Percentiles rank a stretch among this genome's conserved stretches.
Evolutionary conservation across 2,888 invertebrate genomes (phyloP).

Genomic region (Pediacus dermestoides): DNA sequence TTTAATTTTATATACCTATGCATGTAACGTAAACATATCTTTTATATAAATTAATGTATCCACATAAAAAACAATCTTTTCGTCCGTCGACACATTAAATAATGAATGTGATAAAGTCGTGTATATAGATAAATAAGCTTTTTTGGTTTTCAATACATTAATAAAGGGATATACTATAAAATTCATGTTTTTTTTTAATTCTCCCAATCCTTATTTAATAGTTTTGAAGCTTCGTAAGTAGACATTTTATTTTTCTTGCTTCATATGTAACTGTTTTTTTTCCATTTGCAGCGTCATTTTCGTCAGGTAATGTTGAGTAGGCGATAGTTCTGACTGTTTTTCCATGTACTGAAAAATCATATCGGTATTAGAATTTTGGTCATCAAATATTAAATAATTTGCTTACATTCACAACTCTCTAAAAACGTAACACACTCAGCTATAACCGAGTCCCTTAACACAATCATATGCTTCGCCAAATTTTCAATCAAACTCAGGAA

Average conservation of each 20-base stretch:
- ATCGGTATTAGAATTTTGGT: too few relatives aligned
- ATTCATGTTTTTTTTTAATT: too few relatives aligned
- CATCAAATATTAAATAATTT: constrained; percentile 6
- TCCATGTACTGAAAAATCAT: constrained; percentile 67
- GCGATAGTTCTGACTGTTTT: constrained; percentile 78
- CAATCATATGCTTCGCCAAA: constrained; percentile 84
- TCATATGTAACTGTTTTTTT: constrained; percentile 91
- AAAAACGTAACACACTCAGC: constrained; percentile 86
- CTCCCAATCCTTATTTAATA: constrained; percentile 34
- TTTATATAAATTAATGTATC: too few relatives aligned
- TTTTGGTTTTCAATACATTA: too few relatives aligned
- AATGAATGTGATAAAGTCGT: too few relatives aligned
- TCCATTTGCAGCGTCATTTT: constrained; percentile 60
- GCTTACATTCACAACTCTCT: constrained; percentile 78
- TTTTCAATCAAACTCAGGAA: constrained; percentile 91
- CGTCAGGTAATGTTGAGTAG: constrained; percentile 75
- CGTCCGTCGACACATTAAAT: too few relatives aligned
- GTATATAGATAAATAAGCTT: too few relatives aligned
- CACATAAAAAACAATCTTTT: too few relatives aligned
- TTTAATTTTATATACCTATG: too few relatives aligned
- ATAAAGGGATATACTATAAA: too few relatives aligned
- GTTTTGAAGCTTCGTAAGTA: constrained; percentile 66
- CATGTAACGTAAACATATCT: too few relatives aligned
- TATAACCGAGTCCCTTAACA: constrained; percentile 79
- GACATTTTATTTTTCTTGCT: constrained; percentile 76